Evolutionary conservation across 1,140 invertebrate species (phyloP).

Genomic region (Papilio machaon): DNA sequence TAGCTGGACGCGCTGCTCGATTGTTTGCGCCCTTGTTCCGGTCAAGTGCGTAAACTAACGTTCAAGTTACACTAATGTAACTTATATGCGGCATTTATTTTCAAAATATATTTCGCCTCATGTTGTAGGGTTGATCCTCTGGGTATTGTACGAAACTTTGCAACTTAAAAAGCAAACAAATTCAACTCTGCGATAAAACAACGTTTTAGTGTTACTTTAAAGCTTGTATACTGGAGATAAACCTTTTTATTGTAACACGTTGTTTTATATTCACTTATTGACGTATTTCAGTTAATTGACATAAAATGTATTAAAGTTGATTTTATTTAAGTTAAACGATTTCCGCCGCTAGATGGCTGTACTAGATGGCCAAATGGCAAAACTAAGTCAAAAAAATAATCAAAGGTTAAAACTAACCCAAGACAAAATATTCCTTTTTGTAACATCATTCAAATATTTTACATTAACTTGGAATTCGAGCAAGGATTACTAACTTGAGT

Average conservation of each 20-base stretch:
- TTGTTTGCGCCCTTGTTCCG: conserved; percentile 39
- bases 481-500: conserved; percentile 19
- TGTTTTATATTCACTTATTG: no score
- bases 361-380: neutral
- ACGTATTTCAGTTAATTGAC: neutral
- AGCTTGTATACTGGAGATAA: no score
- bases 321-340: neutral
- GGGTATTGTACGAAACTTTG: neutral
- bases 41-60: conserved; percentile 29
- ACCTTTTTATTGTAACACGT: no score
- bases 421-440: neutral
- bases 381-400: no score
- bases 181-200: neutral
- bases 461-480: neutral
- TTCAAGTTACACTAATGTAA: conserved; percentile 20
- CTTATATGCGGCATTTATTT: conserved; percentile 10
- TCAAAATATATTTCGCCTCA: neutral
- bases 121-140: neutral
- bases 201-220: no score
- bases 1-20: conserved; percentile 39
- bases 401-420: no score
- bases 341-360: neutral
- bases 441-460: neutral
- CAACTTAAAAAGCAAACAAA: no score
- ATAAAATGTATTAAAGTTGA: neutral